Base-by-base conservation (phyloP, 2,113 vertebrate species). In the Albula glossodonta region DNA sequence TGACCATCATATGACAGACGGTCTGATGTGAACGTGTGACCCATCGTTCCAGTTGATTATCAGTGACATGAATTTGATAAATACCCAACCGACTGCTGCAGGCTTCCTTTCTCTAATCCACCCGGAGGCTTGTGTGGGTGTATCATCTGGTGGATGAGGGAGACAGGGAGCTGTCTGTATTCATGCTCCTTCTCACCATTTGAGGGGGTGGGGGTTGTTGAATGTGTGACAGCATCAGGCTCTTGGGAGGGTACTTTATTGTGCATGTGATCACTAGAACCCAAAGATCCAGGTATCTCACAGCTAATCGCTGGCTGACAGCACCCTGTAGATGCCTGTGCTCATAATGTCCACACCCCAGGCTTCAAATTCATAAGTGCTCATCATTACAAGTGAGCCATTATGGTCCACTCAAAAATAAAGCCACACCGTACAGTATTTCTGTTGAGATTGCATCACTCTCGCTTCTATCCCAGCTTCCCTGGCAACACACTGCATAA, bases 391-490 rank as follows among this genome's bases (percentile, higher is more conserved):
- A 51, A 82, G 19, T 10, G 22, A 70, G 63, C 63, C 63, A 70
- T 22, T 70, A n/a, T 22, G n/a, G 8, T n/a, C 19, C 63, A 25
- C 17, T 70, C 17, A n/a, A 6, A 25, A 11, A 6, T n/a, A 12
- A 10, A 51, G 41, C 78, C 9, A 41, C 9, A 15, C 10, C 17
- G 9, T 80, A 41, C 12, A 13, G 31, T 41, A 41, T 41, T 41
- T 50, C 51, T 56, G 31, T 9, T n/a, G 51, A 77, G 77, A 25
- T 79, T 85, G 52, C 84, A 85, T 85, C 51, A 85, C 5, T 0
- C 53, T 10, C 17, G 3, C 84, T 57, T 77, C 41, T 41, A 25
- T 41, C n/a, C 74, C 31, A 25, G 74, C 74, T 84, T 84, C 83
- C 83, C 74, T 78, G 83, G 83, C 77, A 80, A 85, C 84, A 79